phyloP scores from a whole-genome alignment of 1,140 invertebrate genomes.

The Holotrichia oblita region DNA sequence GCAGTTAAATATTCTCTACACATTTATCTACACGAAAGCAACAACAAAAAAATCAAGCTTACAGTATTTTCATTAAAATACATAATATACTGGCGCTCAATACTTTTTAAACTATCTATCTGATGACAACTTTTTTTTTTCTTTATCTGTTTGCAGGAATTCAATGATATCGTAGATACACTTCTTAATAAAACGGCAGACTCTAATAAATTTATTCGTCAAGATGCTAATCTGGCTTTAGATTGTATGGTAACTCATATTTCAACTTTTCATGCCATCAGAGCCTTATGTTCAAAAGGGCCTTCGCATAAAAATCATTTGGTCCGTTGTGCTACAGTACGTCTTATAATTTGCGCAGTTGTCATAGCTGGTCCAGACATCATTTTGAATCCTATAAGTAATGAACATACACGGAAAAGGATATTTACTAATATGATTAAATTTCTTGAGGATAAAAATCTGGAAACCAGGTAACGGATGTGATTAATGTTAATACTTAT shows the following conservation, averaged over 20 bases:
- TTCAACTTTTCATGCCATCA: constrained; percentile 57
- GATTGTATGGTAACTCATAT: constrained; percentile 68
- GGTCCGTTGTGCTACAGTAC: constrained; percentile 53
- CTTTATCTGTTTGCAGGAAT: constrained; percentile 63
- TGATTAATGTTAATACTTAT: not conserved
- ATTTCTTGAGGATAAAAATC: constrained; percentile 57
- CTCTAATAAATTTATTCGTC: constrained; percentile 72
- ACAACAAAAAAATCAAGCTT: too few species aligned
- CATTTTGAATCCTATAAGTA: constrained; percentile 52
- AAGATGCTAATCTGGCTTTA: constrained; percentile 71
- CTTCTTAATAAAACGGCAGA: constrained; percentile 71
- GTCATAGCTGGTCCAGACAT: constrained; percentile 53
- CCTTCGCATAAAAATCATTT: constrained; percentile 59
- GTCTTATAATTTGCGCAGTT: constrained; percentile 56
- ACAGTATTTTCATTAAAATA: too few species aligned
- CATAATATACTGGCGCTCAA: too few species aligned
- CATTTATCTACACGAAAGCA: too few species aligned
- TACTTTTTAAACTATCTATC: too few species aligned
- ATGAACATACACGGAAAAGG: constrained; percentile 55
- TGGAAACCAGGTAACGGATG: constrained; percentile 54
- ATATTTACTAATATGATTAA: constrained; percentile 54
- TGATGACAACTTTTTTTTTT: too few species aligned
- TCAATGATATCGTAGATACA: constrained; percentile 68
- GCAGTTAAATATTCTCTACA: too few species aligned
- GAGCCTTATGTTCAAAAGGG: constrained; percentile 57